Evolutionary conservation across 2,888 invertebrate genomes (phyloP), one percentile per base, ranked within the genome.

Genomic region (Drosophila austrosaltans): DNA sequence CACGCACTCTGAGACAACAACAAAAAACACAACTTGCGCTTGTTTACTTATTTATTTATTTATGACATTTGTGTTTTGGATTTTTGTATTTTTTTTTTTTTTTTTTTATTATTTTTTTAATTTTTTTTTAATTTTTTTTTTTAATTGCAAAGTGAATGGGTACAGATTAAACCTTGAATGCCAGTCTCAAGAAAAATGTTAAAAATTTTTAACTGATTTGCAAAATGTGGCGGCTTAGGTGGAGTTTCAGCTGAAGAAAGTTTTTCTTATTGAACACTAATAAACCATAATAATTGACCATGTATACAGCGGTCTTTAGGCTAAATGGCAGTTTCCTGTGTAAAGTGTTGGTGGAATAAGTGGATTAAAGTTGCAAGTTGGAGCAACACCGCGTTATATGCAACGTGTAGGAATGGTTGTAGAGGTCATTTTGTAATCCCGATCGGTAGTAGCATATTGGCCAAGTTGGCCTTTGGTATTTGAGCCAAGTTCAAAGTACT

Each of bases 11-110:
- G 44, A 48, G 44, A 48, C 20, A 48, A 25, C 48, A 48, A 48
- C 10, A 48, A 48, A 48, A 25, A 25, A 48, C 8, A 20, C 48
- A 48, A 48, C 48, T 25, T 48, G 53, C 53, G 58, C 48, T 36
- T 70, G 39, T 32, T 62, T 54, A 32, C 28, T 62, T 40, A 36
- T 39, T 53, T 57, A 32, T 44, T 66, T 42, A 42, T 54, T 58
- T 60, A 42, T 54, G 6, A 36, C 59, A 56, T 53, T 42, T 57
- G 53, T 20, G 44, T 60, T 70, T 62, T 62, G 39, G 62, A 68
- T 69, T 69, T 54, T 63, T 63, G 36, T 32, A 57, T 54, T 59
- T 53, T 71, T 59, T 53, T 70, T 53, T 70, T 69, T 71, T 59
- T 53, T 70, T 53, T 16, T 16, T 16, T 16, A 16, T 16, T 16